Evolutionary conservation across 2,113 vertebrate genomes (phyloP).

Genomic region (Oceanodroma tethys): DNA sequence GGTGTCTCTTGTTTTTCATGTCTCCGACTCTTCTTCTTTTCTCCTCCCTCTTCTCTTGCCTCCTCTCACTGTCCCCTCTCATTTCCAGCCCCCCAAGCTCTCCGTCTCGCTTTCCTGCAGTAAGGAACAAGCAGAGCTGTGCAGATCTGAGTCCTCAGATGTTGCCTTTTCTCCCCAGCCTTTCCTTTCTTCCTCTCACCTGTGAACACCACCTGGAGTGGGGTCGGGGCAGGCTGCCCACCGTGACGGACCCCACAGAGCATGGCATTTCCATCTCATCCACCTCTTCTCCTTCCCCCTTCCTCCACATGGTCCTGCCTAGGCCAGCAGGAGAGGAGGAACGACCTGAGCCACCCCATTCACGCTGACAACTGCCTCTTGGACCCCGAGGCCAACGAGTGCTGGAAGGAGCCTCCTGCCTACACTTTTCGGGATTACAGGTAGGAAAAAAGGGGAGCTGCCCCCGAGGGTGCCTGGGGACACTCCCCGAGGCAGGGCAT

Average conservation of each 20-base stretch:
- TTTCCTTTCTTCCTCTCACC: not conserved
- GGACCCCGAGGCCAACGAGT: constrained; percentile 92
- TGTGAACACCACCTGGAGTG: not conserved
- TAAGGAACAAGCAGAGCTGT: not conserved
- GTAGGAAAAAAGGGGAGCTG: constrained; percentile 45
- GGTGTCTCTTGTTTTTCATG: not conserved
- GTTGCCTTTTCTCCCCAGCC: not conserved
- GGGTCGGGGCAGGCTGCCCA: not conserved
- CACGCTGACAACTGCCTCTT: constrained; percentile 97
- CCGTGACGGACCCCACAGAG: not conserved
- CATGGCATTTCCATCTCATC: not conserved
- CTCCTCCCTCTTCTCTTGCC: not conserved
- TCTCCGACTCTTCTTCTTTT: not conserved
- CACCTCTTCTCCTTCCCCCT: not conserved
- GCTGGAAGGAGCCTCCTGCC: constrained; percentile 95
- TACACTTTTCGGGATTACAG: constrained; percentile 97
- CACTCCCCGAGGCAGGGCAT: not conserved
- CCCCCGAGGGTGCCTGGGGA: accelerated
- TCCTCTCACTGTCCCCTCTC: not conserved
- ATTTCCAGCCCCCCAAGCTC: not conserved
- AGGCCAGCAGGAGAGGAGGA: constrained; percentile 95
- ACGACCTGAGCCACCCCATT: constrained; percentile 96
- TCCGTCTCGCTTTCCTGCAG: not conserved
- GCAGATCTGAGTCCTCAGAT: not conserved
- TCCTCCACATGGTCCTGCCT: not conserved